Base-by-base conservation (phyloP, 2,797 vertebrate species). In the Threskiornis aethiopicus region DNA sequence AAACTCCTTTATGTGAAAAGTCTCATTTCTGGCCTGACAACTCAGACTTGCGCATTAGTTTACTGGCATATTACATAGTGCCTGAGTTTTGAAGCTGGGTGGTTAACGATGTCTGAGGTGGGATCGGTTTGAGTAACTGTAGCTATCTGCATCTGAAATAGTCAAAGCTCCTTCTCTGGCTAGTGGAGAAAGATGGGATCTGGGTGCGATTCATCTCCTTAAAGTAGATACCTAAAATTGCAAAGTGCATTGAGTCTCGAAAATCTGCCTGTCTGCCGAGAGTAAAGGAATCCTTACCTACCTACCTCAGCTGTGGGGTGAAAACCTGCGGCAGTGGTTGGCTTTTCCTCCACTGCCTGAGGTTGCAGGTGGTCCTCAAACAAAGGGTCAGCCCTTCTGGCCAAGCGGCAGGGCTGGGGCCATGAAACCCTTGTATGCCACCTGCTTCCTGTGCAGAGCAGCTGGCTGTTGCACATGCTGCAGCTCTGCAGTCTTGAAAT, bases 291-390 rank as follows among this genome's bases (percentile, higher is more conserved):
- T 13, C 13, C 18, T 14, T 55, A 26, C 18, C 58, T 87, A 29
- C 41, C 21, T 64, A 13, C 28, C 17, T 62, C 29, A 17, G 0
- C 52, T 16, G 1, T 4, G 11, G 87, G 16, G 37, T 69, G 41
- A 35, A 64, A 67, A 41, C 24, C 9, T 84, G 44, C 29, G 0
- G 0, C 1, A 2, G 26, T 17, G 7, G 3, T 9, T 3, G 14
- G 26, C 16, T 71, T 72, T 54, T 55, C 24, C 5, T 62, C 16
- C 2, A 1, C 24, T 6, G 2, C 21, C 49, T 35, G 62, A 59
- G 44, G 4, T 46, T 31, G 16, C 52, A 28, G 20, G 28, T 51
- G 25, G 10, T 58, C 35, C 5, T 7, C 65, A 93, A 54, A 41
- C 13, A 25, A 13, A 54, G 35, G 17, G 3, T 80, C n/a, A 10